Percentiles rank a stretch among this genome's conserved stretches.
Conservation (phyloP, 2,888 invertebrate genomes). For the Oasisia sp. region DNA sequence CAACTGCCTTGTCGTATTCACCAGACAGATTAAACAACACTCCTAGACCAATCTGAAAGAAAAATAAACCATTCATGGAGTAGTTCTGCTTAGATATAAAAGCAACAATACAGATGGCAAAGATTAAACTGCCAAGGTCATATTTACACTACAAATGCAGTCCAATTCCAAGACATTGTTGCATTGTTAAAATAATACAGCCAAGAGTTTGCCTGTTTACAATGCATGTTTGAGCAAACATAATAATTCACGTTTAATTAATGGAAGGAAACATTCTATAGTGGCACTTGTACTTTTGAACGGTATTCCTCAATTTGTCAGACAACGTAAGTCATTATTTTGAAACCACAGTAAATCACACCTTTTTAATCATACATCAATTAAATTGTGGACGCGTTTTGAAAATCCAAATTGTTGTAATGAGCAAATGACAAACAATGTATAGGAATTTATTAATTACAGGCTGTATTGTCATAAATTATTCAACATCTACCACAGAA, state of each 20-base stretch:
- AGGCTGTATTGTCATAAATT: too few relatives aligned
- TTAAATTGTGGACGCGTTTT: too few relatives aligned
- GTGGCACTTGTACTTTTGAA: too few relatives aligned
- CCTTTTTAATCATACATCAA: too few relatives aligned
- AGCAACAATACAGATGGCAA: neutral
- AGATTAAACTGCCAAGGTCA: neutral
- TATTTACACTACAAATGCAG: neutral
- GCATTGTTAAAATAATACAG: neutral
- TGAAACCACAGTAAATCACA: too few relatives aligned
- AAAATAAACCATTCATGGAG: neutral
- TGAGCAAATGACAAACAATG: too few relatives aligned
- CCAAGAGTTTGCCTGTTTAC: neutral
- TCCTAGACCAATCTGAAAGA: slow-evolving; percentile 80
- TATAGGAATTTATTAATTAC: too few relatives aligned
- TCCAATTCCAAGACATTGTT: neutral
- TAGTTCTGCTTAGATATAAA: neutral
- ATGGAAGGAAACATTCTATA: neutral
- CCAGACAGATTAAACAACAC: slow-evolving; percentile 93
- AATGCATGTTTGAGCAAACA: neutral
- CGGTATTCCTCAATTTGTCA: too few relatives aligned
- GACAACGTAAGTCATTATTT: too few relatives aligned
- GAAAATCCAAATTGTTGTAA: too few relatives aligned
- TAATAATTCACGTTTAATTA: neutral
- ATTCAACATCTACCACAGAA: too few relatives aligned
- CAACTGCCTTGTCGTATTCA: slow-evolving; percentile 95